Evolutionary conservation across 2,888 invertebrate species (phyloP).

Genomic region (Chaitophorus viminalis): DNA sequence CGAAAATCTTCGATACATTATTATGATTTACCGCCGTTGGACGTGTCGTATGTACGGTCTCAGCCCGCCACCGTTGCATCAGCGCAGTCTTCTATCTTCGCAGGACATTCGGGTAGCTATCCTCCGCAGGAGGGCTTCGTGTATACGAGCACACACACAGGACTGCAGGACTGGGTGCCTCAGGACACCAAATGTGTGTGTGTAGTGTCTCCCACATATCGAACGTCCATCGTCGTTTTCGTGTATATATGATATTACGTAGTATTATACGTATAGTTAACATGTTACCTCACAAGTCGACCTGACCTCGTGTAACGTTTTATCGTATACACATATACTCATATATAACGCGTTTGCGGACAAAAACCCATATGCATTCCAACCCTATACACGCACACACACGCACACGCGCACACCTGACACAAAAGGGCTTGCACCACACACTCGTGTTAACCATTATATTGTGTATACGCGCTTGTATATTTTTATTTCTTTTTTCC

Average conservation of each 20-base stretch:
- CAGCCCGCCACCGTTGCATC: not conserved
- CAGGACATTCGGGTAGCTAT: slow-evolving; percentile 16
- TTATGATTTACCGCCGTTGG: slow-evolving; percentile 38
- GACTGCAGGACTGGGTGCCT: too few relatives aligned
- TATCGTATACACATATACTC: not conserved
- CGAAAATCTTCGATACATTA: slow-evolving; percentile 42
- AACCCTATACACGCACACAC: not conserved
- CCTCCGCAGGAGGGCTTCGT: slow-evolving; percentile 51
- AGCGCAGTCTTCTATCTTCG: slow-evolving; percentile 10
- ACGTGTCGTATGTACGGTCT: not conserved
- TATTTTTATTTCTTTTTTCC: not conserved
- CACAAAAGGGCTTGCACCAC: slow-evolving; percentile 12
- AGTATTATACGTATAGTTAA: too few relatives aligned
- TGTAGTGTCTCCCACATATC: not conserved
- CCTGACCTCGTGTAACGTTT: slow-evolving; percentile 1
- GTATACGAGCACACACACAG: not conserved
- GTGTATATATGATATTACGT: too few relatives aligned
- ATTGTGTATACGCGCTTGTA: not conserved
- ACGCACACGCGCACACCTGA: not conserved
- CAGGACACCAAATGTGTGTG: too few relatives aligned
- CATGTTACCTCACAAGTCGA: too few relatives aligned
- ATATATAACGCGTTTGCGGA: not conserved
- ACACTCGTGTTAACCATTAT: slow-evolving; percentile 15
- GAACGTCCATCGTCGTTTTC: not conserved
- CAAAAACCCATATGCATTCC: slow-evolving; percentile 32